Evolutionary conservation across 2,888 invertebrate species (phyloP), one percentile per base, ranked within the genome.

Genomic region (Synanthedon vespiformis): DNA sequence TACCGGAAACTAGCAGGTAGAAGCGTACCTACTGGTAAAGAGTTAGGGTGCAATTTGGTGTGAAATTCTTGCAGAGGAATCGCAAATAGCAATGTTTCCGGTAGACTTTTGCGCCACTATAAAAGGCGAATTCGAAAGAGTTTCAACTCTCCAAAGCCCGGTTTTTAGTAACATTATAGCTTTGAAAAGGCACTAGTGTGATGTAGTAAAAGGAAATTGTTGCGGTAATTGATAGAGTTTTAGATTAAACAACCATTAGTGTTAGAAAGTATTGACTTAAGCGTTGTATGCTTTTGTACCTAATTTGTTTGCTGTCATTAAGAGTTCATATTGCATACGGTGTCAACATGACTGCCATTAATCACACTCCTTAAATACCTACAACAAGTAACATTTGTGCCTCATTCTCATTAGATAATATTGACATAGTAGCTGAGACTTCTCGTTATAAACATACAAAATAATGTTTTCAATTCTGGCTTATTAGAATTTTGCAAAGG

Each of bases 91-190:
- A 60, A 68, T 61, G 53, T 65, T 73, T 54, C 66, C 22, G 64
- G 58, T 63, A 58, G 66, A 68, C 64, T 73, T 74, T 73, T 64
- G 65, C 68, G 70, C 72, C 74, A 70, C 71, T 74, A 59, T 67
- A 75, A 78, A 34, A 85, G 80, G 83, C 80, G 76, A 74, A 77
- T 78, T 79, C 67, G 67, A 78, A 81, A 78, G 77, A 80, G 75
- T 84, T 82, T 75, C 70, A 65, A 75, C 67, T 70, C 75, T 71
- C 68, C 60, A 63, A 68, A 72, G 74, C 69, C 64, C 66, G n/a
- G 66, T 69, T 68, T 67, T 68, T 68, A 63, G 62, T 58, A 61
- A 58, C 58, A 56, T 65, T 67, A 64, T 22, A 18, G 22, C 63
- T 60, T 61, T 60, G 55, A 54, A 54, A 61, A 61, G 55, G 53